Evolutionary conservation across 2,113 vertebrate genomes (phyloP).

Genomic region (Alectura lathami): DNA sequence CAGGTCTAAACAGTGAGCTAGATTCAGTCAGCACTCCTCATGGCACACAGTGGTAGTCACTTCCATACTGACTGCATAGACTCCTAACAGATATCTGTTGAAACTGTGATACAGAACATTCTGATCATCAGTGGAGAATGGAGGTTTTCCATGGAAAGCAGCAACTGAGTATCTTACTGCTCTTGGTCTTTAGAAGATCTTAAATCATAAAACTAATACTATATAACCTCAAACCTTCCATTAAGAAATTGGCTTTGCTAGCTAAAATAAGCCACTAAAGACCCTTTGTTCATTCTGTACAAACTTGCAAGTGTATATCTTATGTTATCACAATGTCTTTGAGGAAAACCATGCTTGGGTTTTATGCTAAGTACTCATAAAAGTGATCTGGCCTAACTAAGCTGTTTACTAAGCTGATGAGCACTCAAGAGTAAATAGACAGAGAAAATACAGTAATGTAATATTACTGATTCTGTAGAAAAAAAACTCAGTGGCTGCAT

Average conservation of each 20-base stretch:
- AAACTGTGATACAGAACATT: not conserved
- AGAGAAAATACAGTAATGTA: not conserved
- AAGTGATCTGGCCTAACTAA: not conserved
- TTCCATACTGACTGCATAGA: not conserved
- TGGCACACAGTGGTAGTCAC: not conserved
- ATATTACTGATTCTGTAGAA: not conserved
- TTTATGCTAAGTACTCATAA: not conserved
- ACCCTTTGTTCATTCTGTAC: not conserved
- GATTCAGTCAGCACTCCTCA: not conserved
- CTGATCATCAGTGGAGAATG: not conserved
- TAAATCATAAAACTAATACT: not conserved
- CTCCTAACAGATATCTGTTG: not conserved
- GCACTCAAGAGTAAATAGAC: not conserved
- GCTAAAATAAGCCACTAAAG: not conserved
- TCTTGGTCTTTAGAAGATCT: not conserved
- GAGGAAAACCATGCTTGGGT: rapidly evolving
- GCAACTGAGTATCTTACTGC: not conserved
- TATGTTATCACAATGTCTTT: not conserved
- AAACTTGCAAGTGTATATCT: not conserved
- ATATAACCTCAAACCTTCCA: not conserved
- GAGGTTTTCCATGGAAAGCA: not conserved
- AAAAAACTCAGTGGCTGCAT: not conserved
- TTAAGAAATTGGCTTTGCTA: not conserved
- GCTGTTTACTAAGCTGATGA: not conserved
- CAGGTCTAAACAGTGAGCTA: not conserved